Percentiles rank a stretch among this genome's conserved stretches.
These are phyloP conservation scores for Prosopocoilus inquinatus DNA, from an alignment of 2,888 invertebrate genomes.

Conservation along the genomic window DNA sequence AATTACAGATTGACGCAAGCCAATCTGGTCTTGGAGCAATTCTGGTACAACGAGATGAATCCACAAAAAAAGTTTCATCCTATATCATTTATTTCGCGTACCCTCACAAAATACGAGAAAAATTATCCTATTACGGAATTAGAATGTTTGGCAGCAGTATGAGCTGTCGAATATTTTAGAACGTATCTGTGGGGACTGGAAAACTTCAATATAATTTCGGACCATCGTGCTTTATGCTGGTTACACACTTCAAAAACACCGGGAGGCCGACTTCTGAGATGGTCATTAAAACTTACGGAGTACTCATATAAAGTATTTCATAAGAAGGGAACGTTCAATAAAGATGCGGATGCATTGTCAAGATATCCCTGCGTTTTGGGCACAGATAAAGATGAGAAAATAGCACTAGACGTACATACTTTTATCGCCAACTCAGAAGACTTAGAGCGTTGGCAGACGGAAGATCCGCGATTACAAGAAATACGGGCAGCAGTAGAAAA, in stretches of 20 bases:
- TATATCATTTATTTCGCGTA: conserved; percentile 14
- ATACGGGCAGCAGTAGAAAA: too few species aligned
- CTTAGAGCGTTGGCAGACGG: too few species aligned
- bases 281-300: conserved; percentile 23
- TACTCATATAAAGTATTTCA: conserved; percentile 19
- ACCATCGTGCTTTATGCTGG: conserved; percentile 19
- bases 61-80: too few species aligned
- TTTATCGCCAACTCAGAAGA: too few species aligned
- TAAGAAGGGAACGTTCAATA: conserved; percentile 15
- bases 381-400: too few species aligned
- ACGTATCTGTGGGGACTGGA: conserved; percentile 9
- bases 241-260: conserved; percentile 12
- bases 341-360: conserved; percentile 15
- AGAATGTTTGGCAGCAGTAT: conserved; percentile 37
- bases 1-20: conserved; percentile 40
- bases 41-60: conserved; percentile 28
- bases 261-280: conserved; percentile 18
- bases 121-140: conserved; percentile 43
- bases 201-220: conserved; percentile 4
- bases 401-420: too few species aligned
- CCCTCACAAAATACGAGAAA: conserved; percentile 29
- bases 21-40: conserved; percentile 31
- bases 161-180: conserved; percentile 5
- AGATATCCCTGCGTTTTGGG: background rate
- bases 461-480: background rate